These are phyloP conservation scores for Pycnonotus jocosus DNA, from an alignment of 2,113 vertebrate genomes.

Conservation along the genomic window DNA sequence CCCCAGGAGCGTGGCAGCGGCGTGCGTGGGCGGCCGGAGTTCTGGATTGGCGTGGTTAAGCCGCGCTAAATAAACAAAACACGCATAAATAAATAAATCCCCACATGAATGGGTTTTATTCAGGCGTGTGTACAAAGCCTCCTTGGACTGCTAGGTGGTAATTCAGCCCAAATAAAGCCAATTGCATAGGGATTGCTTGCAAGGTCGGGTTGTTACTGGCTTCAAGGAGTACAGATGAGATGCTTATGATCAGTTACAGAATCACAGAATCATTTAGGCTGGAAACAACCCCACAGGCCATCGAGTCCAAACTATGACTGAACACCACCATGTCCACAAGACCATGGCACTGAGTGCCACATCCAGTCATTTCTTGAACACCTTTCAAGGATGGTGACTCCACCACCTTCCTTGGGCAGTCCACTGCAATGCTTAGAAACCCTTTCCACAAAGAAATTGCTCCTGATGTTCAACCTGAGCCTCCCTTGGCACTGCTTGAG, in stretches of 20 bases:
- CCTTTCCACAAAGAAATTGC: not conserved
- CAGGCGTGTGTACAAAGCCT: rapidly evolving
- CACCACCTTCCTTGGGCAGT: not conserved
- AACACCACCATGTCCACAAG: not conserved
- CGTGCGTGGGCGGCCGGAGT: rapidly evolving
- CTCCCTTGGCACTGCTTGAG: too few species aligned
- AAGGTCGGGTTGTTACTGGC: not conserved
- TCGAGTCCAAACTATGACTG: not conserved
- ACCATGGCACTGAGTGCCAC: not conserved
- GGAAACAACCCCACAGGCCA: not conserved
- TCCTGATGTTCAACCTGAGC: not conserved
- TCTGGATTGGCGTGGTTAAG: rapidly evolving
- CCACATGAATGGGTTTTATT: not conserved
- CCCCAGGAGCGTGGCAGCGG: rapidly evolving
- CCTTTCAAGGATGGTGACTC: rapidly evolving
- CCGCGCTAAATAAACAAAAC: rapidly evolving
- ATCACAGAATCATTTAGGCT: not conserved
- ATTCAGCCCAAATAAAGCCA: not conserved
- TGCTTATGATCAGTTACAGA: not conserved
- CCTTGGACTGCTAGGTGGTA: rapidly evolving
- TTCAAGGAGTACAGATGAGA: rapidly evolving
- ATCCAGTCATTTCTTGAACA: not conserved
- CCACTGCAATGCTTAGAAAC: not conserved
- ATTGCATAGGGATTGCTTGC: not conserved
- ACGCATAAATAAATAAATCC: rapidly evolving